Evolutionary conservation across 2,797 vertebrate genomes (phyloP).

Genomic region (Danio aesculapii): DNA sequence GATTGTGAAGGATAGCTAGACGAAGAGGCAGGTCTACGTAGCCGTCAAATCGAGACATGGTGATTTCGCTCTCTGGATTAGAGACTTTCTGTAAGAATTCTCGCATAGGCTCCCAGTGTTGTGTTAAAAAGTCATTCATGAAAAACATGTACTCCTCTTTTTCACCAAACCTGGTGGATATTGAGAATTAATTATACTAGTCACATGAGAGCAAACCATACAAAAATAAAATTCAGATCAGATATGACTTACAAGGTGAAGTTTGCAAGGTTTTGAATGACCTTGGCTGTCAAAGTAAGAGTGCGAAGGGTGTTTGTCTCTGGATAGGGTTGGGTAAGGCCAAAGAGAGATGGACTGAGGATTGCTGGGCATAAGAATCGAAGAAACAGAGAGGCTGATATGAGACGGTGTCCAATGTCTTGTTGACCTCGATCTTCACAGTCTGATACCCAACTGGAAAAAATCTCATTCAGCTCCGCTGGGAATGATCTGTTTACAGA

Average conservation of each 20-base stretch:
- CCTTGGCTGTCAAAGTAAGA: conserved; percentile 93
- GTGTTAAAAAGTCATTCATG: conserved; percentile 93
- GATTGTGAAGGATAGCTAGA: conserved; percentile 88
- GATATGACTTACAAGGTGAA: conserved; percentile 83
- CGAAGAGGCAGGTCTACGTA: conserved; percentile 90
- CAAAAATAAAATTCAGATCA: neutral
- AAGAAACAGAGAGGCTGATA: conserved; percentile 95
- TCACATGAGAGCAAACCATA: neutral
- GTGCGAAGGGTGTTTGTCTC: conserved; percentile 84
- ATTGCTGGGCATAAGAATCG: conserved; percentile 93
- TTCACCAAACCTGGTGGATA: conserved; percentile 86
- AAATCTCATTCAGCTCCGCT: conserved; percentile 87
- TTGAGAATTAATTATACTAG: neutral
- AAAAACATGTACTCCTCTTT: conserved; percentile 98
- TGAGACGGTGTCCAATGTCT: conserved; percentile 87
- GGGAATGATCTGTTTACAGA: conserved; percentile 84
- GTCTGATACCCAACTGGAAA: conserved; percentile 87
- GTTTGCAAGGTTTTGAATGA: conserved; percentile 96
- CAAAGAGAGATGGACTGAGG: conserved; percentile 94
- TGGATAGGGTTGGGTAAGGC: conserved; percentile 88
- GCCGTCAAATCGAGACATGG: conserved; percentile 85
- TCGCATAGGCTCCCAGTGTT: conserved; percentile 86
- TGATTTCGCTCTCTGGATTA: conserved; percentile 75
- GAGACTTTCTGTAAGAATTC: conserved; percentile 87
- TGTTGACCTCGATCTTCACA: conserved; percentile 80